Evolutionary conservation across 2,113 vertebrate genomes (phyloP).

Genomic region (Solea solea): DNA sequence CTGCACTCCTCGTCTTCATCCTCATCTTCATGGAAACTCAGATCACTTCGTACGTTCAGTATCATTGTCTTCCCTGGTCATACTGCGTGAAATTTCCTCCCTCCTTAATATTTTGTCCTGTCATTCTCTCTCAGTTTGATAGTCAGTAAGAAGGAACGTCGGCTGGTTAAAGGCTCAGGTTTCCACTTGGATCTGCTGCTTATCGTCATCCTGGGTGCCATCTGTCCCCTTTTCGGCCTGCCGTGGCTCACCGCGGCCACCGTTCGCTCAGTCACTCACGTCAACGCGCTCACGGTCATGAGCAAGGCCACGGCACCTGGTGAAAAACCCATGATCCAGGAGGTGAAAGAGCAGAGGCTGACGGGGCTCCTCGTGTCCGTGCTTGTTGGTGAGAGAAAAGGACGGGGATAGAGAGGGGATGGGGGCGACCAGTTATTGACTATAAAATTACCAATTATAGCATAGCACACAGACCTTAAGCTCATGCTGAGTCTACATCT

Average conservation of each 20-base stretch:
- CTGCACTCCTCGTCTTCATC: constrained; percentile 96
- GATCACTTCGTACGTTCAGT: constrained; percentile 92
- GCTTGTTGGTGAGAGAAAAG: constrained; percentile 89
- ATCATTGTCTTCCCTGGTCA: not conserved
- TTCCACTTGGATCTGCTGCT: constrained; percentile 97
- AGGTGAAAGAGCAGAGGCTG: constrained; percentile 96
- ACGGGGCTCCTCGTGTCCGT: constrained; percentile 90
- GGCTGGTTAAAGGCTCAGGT: constrained; percentile 92
- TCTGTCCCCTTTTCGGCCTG: constrained; percentile 93
- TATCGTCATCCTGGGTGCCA: constrained; percentile 90
- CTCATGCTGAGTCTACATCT: no score
- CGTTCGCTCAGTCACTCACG: constrained; percentile 93
- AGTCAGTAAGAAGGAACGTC: constrained; percentile 94
- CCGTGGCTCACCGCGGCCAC: constrained; percentile 97
- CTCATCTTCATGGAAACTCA: constrained; percentile 99
- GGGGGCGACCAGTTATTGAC: not conserved
- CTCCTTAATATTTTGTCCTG: accelerated
- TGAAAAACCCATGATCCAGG: constrained; percentile 94
- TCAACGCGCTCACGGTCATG: constrained; percentile 96
- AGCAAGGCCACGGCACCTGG: constrained; percentile 95
- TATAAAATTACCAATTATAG: not conserved
- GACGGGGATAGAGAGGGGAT: not conserved
- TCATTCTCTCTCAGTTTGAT: constrained; percentile 84
- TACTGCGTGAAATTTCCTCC: not conserved
- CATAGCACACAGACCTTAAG: not conserved